Percentiles rank a stretch among this genome's conserved stretches.
phyloP scores from a whole-genome alignment of 2,113 vertebrate genomes.

The Platysternon megacephalum region DNA sequence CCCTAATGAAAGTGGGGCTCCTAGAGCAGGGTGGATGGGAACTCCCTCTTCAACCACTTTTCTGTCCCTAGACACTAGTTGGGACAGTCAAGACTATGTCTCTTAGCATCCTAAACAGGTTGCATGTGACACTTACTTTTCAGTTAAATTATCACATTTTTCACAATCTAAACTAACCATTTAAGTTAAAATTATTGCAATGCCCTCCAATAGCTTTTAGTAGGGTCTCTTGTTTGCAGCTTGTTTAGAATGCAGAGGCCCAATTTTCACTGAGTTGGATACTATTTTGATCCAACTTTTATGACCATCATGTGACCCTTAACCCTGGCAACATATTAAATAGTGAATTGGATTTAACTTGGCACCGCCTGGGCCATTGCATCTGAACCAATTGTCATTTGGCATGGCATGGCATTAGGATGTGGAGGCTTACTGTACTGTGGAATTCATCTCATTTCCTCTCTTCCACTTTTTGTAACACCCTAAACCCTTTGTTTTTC shows the following conservation, averaged over 20 bases:
- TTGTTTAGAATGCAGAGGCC: not conserved
- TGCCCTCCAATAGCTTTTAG: not conserved
- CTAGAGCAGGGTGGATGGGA: rapidly evolving
- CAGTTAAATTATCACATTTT: not conserved
- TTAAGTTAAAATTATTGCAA: not conserved
- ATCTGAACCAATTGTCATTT: not conserved
- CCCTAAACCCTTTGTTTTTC: not conserved
- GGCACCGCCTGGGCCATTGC: not conserved
- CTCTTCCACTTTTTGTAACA: not conserved
- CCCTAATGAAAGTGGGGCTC: not conserved
- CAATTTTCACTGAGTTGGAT: not conserved
- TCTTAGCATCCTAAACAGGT: too few species aligned
- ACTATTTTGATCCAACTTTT: not conserved
- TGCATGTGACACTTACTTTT: not conserved
- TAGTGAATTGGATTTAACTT: not conserved
- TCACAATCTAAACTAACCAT: not conserved
- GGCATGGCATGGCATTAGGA: not conserved
- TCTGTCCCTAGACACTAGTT: not conserved
- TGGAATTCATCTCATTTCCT: not conserved
- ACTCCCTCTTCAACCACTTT: not conserved
- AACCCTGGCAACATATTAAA: not conserved
- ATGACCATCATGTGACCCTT: not conserved
- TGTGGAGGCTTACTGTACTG: not conserved
- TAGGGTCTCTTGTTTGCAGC: not conserved
- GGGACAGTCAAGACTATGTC: not conserved